Evolutionary conservation across 2,797 vertebrate genomes (phyloP).

Genomic region (Acrossocheilus wenchowensis): DNA sequence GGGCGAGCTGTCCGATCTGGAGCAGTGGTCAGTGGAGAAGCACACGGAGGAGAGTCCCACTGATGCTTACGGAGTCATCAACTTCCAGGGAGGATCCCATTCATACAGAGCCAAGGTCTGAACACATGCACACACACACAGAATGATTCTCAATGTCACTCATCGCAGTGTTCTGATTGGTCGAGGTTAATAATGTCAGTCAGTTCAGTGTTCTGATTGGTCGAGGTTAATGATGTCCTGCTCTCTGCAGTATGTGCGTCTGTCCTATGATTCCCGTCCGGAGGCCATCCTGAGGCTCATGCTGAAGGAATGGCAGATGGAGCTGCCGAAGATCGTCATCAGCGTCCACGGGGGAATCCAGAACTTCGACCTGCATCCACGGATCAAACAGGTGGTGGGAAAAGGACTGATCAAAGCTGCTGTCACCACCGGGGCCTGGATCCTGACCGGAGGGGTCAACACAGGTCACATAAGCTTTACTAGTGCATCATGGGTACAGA

Average conservation of each 20-base stretch:
- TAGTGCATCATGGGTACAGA: neutral
- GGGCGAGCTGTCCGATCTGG: slow-evolving; percentile 77
- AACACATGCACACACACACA: slow-evolving; percentile 6
- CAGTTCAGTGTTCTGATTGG: too few relatives aligned
- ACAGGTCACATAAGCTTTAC: slow-evolving; percentile 78
- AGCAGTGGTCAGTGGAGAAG: slow-evolving; percentile 97
- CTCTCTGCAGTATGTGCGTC: slow-evolving; percentile 86
- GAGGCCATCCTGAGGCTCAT: slow-evolving; percentile 93
- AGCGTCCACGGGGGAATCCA: slow-evolving; percentile 98
- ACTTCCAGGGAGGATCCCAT: slow-evolving; percentile 99
- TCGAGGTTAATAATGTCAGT: neutral
- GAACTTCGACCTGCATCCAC: slow-evolving; percentile 97
- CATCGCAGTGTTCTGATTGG: neutral
- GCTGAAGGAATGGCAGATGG: slow-evolving; percentile 99
- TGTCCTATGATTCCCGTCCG: slow-evolving; percentile 92
- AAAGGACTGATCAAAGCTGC: slow-evolving; percentile 99
- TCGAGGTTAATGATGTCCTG: neutral
- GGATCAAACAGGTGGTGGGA: slow-evolving; percentile 96
- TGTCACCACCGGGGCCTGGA: slow-evolving; percentile 98
- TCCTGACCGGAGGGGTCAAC: slow-evolving; percentile 97
- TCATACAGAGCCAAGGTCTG: slow-evolving; percentile 97
- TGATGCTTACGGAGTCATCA: slow-evolving; percentile 95
- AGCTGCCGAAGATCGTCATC: slow-evolving; percentile 98
- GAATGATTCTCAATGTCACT: neutral
- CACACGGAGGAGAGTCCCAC: slow-evolving; percentile 96